These are phyloP conservation scores for Drosophila lacertosa DNA, from an alignment of 1,140 invertebrate species.

Conservation along the genomic window DNA sequence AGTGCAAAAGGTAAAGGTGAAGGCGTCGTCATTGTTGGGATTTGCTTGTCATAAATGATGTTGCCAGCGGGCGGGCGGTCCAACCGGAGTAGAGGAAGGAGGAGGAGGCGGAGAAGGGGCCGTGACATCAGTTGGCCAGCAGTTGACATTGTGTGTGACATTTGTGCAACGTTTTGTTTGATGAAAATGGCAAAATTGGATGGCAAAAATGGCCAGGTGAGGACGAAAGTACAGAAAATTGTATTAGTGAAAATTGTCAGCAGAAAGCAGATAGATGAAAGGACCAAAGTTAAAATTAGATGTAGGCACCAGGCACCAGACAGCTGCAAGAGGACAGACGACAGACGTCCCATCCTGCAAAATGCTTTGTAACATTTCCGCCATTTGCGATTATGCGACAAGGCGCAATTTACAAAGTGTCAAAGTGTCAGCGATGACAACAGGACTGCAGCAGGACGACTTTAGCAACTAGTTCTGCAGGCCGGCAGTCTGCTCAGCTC, in stretches of 20 bases:
- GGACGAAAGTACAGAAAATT: constrained; percentile 53
- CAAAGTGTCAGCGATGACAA: constrained; percentile 76
- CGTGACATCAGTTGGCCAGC: constrained; percentile 68
- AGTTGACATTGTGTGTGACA: constrained; percentile 68
- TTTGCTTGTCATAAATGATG: constrained; percentile 80
- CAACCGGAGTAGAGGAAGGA: no score
- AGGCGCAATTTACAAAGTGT: constrained; percentile 80
- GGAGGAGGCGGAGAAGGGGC: not conserved
- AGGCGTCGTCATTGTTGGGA: constrained; percentile 62
- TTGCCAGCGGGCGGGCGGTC: constrained; percentile 28
- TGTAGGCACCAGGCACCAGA: constrained; percentile 41
- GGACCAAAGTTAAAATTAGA: constrained; percentile 75
- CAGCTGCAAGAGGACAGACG: not conserved
- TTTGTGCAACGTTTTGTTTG: constrained; percentile 76
- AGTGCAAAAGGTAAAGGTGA: constrained; percentile 27
- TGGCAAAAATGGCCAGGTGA: constrained; percentile 25
- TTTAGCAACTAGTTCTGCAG: constrained; percentile 20
- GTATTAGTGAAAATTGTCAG: constrained; percentile 76
- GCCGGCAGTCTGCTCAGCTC: not conserved
- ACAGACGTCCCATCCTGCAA: constrained; percentile 32
- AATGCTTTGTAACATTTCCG: constrained; percentile 80
- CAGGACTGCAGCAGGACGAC: constrained; percentile 30
- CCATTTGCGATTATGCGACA: constrained; percentile 78
- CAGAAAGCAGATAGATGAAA: constrained; percentile 16
- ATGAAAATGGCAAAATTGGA: constrained; percentile 68